Conservation (phyloP, 1,140 invertebrate species). For the Thalassaphorura encarpata region DNA sequence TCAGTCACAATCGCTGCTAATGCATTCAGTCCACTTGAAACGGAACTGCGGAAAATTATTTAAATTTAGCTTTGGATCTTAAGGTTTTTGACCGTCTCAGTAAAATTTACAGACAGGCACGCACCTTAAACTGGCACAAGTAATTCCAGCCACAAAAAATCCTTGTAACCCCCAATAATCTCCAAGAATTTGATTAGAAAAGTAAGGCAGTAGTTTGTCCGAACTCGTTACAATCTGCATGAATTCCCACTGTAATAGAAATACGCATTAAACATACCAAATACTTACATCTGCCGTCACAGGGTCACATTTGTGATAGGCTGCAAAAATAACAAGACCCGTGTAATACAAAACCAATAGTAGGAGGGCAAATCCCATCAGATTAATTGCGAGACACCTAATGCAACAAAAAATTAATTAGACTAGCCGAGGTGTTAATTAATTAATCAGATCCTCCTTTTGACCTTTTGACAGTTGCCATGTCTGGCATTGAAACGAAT, state of each 20-base stretch:
- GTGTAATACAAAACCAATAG: constrained; percentile 7
- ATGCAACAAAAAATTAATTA: background rate
- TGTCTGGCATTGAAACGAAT: constrained; percentile 19
- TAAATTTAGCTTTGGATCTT: constrained; percentile 14
- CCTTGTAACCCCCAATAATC: constrained; percentile 60
- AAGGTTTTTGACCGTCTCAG: background rate
- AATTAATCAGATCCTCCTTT: background rate
- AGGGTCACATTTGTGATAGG: constrained; percentile 16
- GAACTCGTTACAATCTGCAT: too few species aligned
- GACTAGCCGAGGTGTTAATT: background rate
- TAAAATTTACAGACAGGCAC: background rate
- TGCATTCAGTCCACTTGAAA: constrained; percentile 83
- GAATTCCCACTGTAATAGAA: background rate
- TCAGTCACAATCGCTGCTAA: constrained; percentile 79
- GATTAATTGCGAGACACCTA: constrained; percentile 14
- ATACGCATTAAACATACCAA: background rate
- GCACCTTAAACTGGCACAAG: constrained; percentile 58
- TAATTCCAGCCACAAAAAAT: constrained; percentile 67
- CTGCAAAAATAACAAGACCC: constrained; percentile 15
- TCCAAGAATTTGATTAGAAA: constrained; percentile 60
- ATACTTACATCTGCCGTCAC: constrained; percentile 1
- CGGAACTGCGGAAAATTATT: constrained; percentile 51
- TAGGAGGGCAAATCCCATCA: constrained; percentile 17
- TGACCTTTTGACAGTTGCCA: constrained; percentile 33
- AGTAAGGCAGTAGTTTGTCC: constrained; percentile 57